Conservation (phyloP, 2,888 invertebrate species). For the Trachelus tabidus region DNA sequence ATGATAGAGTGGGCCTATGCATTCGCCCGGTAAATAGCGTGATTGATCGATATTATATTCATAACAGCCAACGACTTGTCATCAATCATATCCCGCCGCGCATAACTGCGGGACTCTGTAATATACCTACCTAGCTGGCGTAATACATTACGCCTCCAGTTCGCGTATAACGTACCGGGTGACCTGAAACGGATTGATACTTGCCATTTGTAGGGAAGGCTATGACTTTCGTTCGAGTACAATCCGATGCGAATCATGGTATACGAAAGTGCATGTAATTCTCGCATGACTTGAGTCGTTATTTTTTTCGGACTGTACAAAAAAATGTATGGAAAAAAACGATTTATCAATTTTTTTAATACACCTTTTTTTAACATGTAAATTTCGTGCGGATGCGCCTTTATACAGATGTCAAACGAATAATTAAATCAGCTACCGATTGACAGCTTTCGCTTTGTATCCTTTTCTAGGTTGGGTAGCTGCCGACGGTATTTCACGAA, state of each 20-base stretch:
- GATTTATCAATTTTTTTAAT: too few relatives aligned
- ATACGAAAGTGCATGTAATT: neutral
- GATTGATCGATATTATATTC: constrained; percentile 66
- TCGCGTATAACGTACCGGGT: constrained; percentile 46
- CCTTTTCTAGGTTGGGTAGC: neutral
- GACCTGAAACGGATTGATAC: constrained; percentile 32
- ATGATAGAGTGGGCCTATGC: constrained; percentile 62
- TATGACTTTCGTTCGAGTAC: neutral
- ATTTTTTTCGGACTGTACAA: too few relatives aligned
- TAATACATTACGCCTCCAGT: constrained; percentile 54
- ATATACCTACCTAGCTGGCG: constrained; percentile 52
- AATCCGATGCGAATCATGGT: neutral
- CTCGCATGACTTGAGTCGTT: neutral
- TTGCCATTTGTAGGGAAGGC: neutral
- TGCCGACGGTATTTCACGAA: neutral
- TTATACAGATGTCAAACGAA: neutral
- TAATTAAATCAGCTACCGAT: neutral
- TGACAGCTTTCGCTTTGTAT: neutral
- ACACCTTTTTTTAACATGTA: neutral
- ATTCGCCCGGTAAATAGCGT: constrained; percentile 62
- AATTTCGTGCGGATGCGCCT: neutral
- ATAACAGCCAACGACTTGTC: constrained; percentile 63
- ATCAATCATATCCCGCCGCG: constrained; percentile 53
- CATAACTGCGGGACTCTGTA: constrained; percentile 47
- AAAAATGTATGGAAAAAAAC: too few relatives aligned